Evolutionary conservation across 2,888 invertebrate species (phyloP).

Genomic region (Brachynemurus nebulosus): DNA sequence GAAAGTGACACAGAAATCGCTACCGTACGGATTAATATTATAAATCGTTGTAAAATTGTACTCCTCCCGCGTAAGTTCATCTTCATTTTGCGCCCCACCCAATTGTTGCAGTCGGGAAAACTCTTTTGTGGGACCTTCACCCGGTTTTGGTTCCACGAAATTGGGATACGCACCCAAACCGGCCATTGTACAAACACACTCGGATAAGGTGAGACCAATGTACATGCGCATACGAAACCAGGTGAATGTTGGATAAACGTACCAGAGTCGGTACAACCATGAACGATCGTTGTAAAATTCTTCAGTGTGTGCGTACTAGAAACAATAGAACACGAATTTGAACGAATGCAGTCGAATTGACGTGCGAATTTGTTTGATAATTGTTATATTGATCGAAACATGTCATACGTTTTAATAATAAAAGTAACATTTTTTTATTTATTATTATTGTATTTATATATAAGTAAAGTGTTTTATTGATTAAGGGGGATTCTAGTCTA

Average conservation of each 20-base stretch:
- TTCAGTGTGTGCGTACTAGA: slow-evolving; percentile 66
- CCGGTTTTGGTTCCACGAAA: slow-evolving; percentile 53
- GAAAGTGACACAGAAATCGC: slow-evolving; percentile 71
- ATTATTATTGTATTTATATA: too few species aligned
- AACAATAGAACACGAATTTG: too few species aligned
- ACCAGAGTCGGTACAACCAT: slow-evolving; percentile 67
- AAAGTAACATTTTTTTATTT: too few species aligned
- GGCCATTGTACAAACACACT: slow-evolving; percentile 83
- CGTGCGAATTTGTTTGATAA: not conserved
- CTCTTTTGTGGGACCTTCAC: slow-evolving; percentile 70
- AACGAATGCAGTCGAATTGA: not conserved
- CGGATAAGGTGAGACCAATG: slow-evolving; percentile 76
- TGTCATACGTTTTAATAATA: too few species aligned
- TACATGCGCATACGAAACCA: slow-evolving; percentile 85
- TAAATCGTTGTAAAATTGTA: slow-evolving; percentile 70
- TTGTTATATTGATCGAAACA: too few species aligned
- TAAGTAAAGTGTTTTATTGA: too few species aligned
- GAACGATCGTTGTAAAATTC: slow-evolving; percentile 58
- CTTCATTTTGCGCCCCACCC: slow-evolving; percentile 22
- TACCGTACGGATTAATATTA: slow-evolving; percentile 69
- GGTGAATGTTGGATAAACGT: slow-evolving; percentile 75
- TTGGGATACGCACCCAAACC: slow-evolving; percentile 87
- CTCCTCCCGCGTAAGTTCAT: slow-evolving; percentile 35
- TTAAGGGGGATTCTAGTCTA: too few species aligned
- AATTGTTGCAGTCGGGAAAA: slow-evolving; percentile 37